Evolutionary conservation across 2,888 invertebrate species (phyloP).

Genomic region (Coenonympha arcania): DNA sequence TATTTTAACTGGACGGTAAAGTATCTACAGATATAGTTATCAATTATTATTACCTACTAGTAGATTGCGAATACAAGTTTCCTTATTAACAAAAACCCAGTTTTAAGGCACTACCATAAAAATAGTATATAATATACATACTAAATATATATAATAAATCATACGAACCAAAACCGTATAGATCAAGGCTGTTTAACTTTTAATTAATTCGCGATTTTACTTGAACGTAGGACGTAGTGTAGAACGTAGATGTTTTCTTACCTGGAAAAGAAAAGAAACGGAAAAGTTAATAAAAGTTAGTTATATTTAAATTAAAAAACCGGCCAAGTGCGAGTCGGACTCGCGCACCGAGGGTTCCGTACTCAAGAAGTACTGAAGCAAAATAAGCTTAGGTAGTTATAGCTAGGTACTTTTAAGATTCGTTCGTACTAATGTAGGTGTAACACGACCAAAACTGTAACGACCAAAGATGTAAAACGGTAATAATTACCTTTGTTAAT

Average conservation of each 20-base stretch:
- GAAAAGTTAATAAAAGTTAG: too few species aligned
- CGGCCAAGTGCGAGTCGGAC: too few species aligned
- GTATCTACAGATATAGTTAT: neutral
- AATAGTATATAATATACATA: neutral
- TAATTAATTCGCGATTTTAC: neutral
- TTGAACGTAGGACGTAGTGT: neutral
- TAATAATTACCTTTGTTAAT: too few species aligned
- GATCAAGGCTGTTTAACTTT: neutral
- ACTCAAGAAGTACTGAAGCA: too few species aligned
- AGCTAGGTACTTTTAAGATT: too few species aligned
- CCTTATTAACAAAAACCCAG: neutral
- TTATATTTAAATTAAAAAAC: too few species aligned
- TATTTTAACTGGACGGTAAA: too few species aligned
- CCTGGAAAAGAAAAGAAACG: neutral
- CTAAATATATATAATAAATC: neutral
- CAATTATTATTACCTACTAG: neutral
- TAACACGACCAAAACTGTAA: too few species aligned
- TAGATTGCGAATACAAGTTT: neutral
- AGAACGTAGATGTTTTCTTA: neutral
- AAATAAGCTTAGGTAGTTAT: too few species aligned
- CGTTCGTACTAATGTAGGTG: too few species aligned
- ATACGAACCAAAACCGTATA: neutral
- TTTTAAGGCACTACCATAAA: neutral
- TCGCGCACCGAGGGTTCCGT: too few species aligned
- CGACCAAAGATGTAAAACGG: too few species aligned